Evolutionary conservation across 1,140 invertebrate species (phyloP).

Genomic region (Glossosoma conforme): DNA sequence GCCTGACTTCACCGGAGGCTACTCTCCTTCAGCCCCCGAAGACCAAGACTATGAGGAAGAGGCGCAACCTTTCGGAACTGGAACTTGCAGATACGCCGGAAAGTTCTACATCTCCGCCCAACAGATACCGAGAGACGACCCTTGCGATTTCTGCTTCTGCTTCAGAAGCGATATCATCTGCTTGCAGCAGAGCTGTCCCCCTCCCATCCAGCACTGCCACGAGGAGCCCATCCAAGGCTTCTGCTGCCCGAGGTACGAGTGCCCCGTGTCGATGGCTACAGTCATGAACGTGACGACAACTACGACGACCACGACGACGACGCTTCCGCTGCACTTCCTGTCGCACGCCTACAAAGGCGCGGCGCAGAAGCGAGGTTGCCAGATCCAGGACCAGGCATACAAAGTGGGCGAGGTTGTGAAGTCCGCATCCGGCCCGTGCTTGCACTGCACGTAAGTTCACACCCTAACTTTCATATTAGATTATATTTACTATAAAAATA

Average conservation of each 20-base stretch:
- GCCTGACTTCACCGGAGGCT: constrained; percentile 41
- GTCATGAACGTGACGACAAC: constrained; percentile 74
- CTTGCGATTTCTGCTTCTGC: constrained; percentile 96
- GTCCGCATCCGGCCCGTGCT: constrained; percentile 82
- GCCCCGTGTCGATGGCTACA: constrained; percentile 79
- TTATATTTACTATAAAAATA: background rate
- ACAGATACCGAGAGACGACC: constrained; percentile 89
- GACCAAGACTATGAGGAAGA: constrained; percentile 68
- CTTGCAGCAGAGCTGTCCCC: constrained; percentile 90
- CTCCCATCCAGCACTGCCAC: constrained; percentile 83
- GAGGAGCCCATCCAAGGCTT: constrained; percentile 89
- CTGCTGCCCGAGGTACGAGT: constrained; percentile 92
- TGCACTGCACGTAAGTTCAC: constrained; percentile 88
- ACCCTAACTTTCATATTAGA: background rate
- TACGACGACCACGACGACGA: constrained; percentile 80
- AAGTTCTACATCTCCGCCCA: constrained; percentile 91
- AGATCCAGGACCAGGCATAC: constrained; percentile 76
- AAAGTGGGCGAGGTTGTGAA: constrained; percentile 76
- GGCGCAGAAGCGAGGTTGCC: constrained; percentile 71
- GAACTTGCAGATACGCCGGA: constrained; percentile 85
- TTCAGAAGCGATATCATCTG: constrained; percentile 95
- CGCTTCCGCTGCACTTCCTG: constrained; percentile 74
- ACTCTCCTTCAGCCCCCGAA: constrained; percentile 35
- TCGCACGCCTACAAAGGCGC: constrained; percentile 71
- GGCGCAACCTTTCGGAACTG: constrained; percentile 71